These are phyloP conservation scores for Palythoa heliodiscus DNA, from an alignment of 92 coral and sea anemone species.

Conservation along the genomic window DNA sequence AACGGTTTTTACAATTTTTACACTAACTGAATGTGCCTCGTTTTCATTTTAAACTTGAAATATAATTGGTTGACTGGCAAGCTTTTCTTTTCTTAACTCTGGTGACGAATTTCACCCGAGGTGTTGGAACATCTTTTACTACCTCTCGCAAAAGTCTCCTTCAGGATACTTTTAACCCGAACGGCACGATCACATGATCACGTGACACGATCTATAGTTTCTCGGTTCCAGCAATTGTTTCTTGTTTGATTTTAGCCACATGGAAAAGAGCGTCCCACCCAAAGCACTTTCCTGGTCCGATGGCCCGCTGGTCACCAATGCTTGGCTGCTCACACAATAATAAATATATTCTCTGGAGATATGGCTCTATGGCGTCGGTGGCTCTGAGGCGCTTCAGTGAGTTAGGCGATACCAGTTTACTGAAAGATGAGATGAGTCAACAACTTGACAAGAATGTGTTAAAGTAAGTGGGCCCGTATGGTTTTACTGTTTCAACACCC, in stretches of 20 bases:
- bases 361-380: slow-evolving; percentile 84
- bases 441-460: slow-evolving; percentile 55
- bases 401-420: slow-evolving; percentile 80
- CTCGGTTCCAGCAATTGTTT: neutral
- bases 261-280: slow-evolving; percentile 89
- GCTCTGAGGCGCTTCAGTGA: slow-evolving; percentile 83
- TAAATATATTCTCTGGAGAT: slow-evolving; percentile 76
- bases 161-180: no score
- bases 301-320: slow-evolving; percentile 93
- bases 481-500: neutral
- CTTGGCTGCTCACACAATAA: slow-evolving; percentile 93
- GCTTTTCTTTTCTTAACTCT: no score
- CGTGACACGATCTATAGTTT: neutral
- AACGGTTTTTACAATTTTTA: no score
- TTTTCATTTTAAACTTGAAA: no score
- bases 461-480: slow-evolving; percentile 37
- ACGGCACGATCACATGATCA: no score
- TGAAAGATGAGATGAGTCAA: slow-evolving; percentile 68
- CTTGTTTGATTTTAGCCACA: slow-evolving; percentile 56
- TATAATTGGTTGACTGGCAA: no score
- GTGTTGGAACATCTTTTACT: no score
- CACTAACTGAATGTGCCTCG: no score
- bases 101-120: no score
- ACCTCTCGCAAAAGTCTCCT: no score
- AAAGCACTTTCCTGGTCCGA: slow-evolving; percentile 79